These are phyloP conservation scores for Bos indicus DNA, from an alignment of 2,113 vertebrate species.

Conservation along the genomic window DNA sequence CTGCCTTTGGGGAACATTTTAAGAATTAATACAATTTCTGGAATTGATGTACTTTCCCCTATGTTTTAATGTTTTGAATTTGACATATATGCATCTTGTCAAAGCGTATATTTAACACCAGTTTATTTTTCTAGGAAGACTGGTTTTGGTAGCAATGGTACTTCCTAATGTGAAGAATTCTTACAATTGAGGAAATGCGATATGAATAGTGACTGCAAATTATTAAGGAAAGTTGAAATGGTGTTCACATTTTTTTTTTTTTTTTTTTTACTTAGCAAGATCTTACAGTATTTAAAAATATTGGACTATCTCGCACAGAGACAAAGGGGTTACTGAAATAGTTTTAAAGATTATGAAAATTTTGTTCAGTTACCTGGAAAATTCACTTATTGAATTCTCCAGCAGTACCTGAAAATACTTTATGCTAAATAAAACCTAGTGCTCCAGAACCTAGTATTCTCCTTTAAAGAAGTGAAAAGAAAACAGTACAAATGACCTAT, in stretches of 20 bases:
- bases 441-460: neutral
- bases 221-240: neutral
- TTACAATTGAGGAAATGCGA: neutral
- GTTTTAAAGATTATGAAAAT: neutral
- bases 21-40: neutral
- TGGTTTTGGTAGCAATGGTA: neutral
- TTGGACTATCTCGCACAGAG: neutral
- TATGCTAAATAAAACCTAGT: neutral
- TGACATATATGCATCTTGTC: neutral
- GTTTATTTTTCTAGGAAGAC: neutral
- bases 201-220: neutral
- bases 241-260: neutral
- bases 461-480: neutral
- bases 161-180: neutral
- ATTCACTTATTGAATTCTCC: neutral
- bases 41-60: neutral
- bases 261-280: neutral
- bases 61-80: neutral
- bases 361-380: neutral
- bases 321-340: neutral
- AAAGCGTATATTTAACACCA: neutral
- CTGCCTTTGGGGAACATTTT: neutral
- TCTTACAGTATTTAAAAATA: neutral
- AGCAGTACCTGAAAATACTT: neutral
- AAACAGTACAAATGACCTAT: neutral